Base-by-base conservation (phyloP, 2,797 vertebrate genomes). In the Enteromius argenteus region DNA sequence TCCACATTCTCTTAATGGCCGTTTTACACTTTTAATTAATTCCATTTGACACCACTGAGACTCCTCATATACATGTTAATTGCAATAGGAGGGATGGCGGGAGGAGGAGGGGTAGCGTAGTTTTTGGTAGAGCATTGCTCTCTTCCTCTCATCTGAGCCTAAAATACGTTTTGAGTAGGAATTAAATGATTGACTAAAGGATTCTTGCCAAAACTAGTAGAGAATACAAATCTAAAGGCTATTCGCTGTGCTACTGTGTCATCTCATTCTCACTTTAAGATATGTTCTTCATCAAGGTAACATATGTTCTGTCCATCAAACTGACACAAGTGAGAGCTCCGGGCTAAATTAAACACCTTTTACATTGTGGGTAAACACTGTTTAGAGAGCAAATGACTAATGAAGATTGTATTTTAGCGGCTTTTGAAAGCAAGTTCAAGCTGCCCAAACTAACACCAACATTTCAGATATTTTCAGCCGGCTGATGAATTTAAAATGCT, bases 261-360 rank as follows among this genome's bases (percentile, higher is more conserved):
- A 46, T 27, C 75, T 71, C 87, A 91, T 88, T 88, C 86, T 85
- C 87, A 83, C 85, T 89, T 69, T 37, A 90, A 89, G 91, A 88
- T 86, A 68, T 86, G 87, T 92, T 89, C 86, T 89, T 89, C 88
- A 89, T 89, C 51, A 85, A 69, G 87, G 91, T 80, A 85, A 88
- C 77, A 79, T 86, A 69, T 77, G 72, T 72, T 60, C 77, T 86
- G 78, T 82, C 87, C 64, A 51, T 87, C 80, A 87, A 80, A 72
- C 80, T 86, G 76, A 78, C 46, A 85, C 58, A 68, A 42, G 46
- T 44, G 6, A 84, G 67, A 75, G 46, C 79, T 27, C 27, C 2
- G 3, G 67, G 83, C 42, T 53, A 11, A 64, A 79, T 73, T 84
- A 84, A 84, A 84, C 68, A 66, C 68, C 35, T 64, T 72, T 84